These are phyloP conservation scores for Montipora sp. DNA, from an alignment of 64 coral and sea anemone genomes.

Conservation along the genomic window DNA sequence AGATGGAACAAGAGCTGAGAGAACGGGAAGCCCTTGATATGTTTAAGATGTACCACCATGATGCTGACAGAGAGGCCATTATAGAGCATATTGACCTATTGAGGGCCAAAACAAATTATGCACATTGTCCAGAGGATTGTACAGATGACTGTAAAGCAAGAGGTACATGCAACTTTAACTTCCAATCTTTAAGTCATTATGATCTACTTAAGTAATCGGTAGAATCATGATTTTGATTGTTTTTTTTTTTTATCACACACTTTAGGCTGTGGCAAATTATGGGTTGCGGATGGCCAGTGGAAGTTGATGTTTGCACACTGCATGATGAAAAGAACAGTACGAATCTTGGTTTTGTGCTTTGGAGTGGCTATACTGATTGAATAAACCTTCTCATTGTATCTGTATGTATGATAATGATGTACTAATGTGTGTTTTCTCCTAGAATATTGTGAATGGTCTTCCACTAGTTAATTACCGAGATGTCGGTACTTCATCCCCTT, in stretches of 20 bases:
- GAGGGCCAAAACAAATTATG: neutral
- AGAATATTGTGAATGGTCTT: conserved; percentile 37
- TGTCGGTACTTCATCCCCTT: conserved; percentile 41
- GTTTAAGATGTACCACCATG: neutral
- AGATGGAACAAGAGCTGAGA: conserved; percentile 36
- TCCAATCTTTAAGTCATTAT: neutral
- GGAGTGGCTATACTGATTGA: too few species aligned
- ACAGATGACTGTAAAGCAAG: conserved; percentile 24
- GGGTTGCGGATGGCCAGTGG: conserved; percentile 63
- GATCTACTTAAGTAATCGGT: too few species aligned
- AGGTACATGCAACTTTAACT: neutral
- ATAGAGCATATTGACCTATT: conserved; percentile 22
- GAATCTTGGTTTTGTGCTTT: too few species aligned
- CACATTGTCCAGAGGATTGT: conserved; percentile 15
- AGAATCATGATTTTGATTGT: too few species aligned
- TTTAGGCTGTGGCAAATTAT: conserved; percentile 48
- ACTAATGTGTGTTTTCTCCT: neutral
- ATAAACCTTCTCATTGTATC: too few species aligned
- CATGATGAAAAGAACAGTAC: conserved; percentile 18
- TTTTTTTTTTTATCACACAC: too few species aligned
- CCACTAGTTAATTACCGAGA: conserved; percentile 47
- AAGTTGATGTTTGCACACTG: conserved; percentile 59
- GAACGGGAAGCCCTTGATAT: conserved; percentile 17
- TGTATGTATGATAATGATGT: too few species aligned
- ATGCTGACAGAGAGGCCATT: conserved; percentile 7